A percentile compares a stretch with the other conserved stretches of the same genome.
Conservation (phyloP, 1,140 invertebrate species). For the Neodiprion pinetum region DNA sequence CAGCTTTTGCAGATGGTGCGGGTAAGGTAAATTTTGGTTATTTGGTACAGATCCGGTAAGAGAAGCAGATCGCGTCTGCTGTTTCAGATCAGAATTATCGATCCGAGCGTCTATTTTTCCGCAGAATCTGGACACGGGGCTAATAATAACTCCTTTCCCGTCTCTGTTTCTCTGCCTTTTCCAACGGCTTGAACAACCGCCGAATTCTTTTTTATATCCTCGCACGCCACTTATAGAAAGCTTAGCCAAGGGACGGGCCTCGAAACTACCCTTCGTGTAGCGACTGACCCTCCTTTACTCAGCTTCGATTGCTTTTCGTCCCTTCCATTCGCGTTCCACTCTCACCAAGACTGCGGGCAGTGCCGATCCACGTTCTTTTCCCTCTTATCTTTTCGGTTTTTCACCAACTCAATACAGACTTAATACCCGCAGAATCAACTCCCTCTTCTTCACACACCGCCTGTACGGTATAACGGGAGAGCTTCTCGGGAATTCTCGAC, state of each 20-base stretch:
- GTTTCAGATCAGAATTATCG: too few species aligned
- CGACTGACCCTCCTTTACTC: not conserved
- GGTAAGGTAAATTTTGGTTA: too few species aligned
- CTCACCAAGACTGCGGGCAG: not conserved
- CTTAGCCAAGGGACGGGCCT: not conserved
- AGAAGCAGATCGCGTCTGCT: too few species aligned
- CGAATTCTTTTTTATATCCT: not conserved
- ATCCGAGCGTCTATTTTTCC: too few species aligned
- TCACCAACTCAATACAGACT: too few species aligned
- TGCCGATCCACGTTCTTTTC: not conserved
- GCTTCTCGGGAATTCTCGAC: too few species aligned
- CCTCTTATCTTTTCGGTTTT: not conserved
- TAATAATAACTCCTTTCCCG: not conserved
- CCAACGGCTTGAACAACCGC: not conserved
- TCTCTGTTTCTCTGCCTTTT: not conserved
- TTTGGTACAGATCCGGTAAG: too few species aligned
- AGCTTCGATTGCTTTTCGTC: slow-evolving; percentile 4
- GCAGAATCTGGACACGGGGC: too few species aligned
- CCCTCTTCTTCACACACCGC: too few species aligned
- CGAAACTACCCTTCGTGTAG: not conserved
- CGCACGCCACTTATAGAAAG: not conserved
- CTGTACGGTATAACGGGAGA: too few species aligned
- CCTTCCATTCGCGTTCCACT: not conserved
- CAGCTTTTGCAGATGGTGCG: too few species aligned
- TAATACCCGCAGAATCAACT: too few species aligned